Base-by-base conservation (phyloP, 2,797 vertebrate species). In the Pseudochirops cupreus region DNA sequence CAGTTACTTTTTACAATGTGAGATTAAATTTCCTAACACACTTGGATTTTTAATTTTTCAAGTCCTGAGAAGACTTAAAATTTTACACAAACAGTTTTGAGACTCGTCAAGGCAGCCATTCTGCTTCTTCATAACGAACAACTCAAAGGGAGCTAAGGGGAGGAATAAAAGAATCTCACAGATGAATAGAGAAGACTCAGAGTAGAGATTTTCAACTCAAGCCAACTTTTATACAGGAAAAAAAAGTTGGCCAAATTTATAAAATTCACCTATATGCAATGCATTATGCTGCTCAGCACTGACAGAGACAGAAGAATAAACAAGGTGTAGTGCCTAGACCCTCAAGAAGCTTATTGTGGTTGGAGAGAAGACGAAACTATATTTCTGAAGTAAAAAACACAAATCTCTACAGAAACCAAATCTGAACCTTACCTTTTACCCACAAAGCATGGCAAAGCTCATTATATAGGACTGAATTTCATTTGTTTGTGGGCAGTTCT, bases 21-120 rank as follows among this genome's bases (percentile, higher is more conserved):
- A 91, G 67, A 93, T 0, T 14, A 31, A 54, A 57, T 89, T 59
- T 97, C 96, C 91, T 58, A 12, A 0, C 0, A 50, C 50, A 59
- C n/a, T 28, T 92, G 91, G 56, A 74, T 56, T 96, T 96, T 94
- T 58, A 93, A 91, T 91, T 96, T 94, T 92, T 87, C 92, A 93
- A 94, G 56, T 95, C 96, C 90, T 28, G 91, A 92, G 33, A 94
- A 91, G 93, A 87, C 92, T 67, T n/a, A 87, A 87, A 87, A 56
- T 56, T 96, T 82, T 56, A 90, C 3, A 95, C 29, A 92, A 91
- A 82, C 33, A 29, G 87, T 91, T 93, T 59, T 92, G 91, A 26
- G 94, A 91, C 56, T 91, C 93, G 56, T 24, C 39, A 87, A 87
- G 10, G 24, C 2, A 87, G 24, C 3, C 39, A 50, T 82, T 82